Evolutionary conservation across 2,113 vertebrate genomes (phyloP), one percentile per base, ranked within the genome.

Genomic region (Eurystomus gularis): DNA sequence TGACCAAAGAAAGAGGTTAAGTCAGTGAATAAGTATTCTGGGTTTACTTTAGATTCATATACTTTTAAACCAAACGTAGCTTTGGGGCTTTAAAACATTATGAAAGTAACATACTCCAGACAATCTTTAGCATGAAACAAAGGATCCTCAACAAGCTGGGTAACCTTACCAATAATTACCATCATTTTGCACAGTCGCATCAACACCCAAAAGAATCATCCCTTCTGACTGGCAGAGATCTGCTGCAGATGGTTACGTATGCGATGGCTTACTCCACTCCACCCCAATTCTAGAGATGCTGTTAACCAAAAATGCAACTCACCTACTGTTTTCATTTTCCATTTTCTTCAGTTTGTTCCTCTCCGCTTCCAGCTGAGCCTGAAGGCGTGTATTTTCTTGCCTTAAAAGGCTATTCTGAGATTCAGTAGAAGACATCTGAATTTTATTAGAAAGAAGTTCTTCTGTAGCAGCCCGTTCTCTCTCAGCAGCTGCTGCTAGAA

Each of bases 281-380:
- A 12, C 10, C 21, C 14, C 58, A 37, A 8, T 64, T 64, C 52
- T 0, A 20, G 28, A 72, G 44, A 55, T 1, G 6, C 11, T 33
- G 4, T 9, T 64, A 65, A 70, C 4, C 12, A 64, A 70, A 82
- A 65, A 49, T 5, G 3, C 23, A 88, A 83, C 70, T 97, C 95
- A 99, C 99, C 99, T 99, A 97, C 98, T 99, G 84, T 98, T 98
- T 88, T 99, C 99, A 96, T 98, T 99, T 95, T 99, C 99, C 57
- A 99, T 92, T 95, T 98, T 99, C 93, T 99, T 98, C 70, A 99
- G 61, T 65, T 97, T 98, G 93, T 92, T 97, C 97, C 98, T 99
- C 97, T 99, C 99, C 39, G 98, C 91, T 39, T 99, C 99, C 61
- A 99, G 94, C 57, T 99, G 99, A 82, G 98, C 98, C 90, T 99